Evolutionary conservation across 2,888 invertebrate species (phyloP).

Genomic region (Tenodera sinensis): DNA sequence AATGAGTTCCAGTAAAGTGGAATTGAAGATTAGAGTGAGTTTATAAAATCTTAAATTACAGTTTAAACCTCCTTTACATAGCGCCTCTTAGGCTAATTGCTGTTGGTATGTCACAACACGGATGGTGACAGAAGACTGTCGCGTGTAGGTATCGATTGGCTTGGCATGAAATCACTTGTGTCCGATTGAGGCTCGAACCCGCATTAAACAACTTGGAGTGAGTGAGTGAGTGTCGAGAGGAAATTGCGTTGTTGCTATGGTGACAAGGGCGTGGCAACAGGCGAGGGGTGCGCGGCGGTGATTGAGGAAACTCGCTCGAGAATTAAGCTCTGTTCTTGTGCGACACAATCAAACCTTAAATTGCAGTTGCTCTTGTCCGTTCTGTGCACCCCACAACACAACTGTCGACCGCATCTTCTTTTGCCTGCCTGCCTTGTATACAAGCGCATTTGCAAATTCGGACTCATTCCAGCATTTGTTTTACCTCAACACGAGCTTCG

Average conservation of each 20-base stretch:
- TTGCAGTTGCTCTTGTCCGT: slow-evolving; percentile 8
- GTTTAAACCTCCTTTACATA: too few species aligned
- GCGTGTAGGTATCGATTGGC: not conserved
- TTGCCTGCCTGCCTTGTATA: not conserved
- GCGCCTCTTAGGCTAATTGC: too few species aligned
- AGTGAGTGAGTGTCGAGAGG: not conserved
- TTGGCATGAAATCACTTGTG: not conserved
- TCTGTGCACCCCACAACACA: not conserved
- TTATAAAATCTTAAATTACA: too few species aligned
- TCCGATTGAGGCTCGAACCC: not conserved
- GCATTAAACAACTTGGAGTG: not conserved
- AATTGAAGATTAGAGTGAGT: too few species aligned
- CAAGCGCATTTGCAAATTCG: not conserved
- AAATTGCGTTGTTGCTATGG: slow-evolving; percentile 2
- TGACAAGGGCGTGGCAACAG: not conserved
- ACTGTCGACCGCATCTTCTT: not conserved
- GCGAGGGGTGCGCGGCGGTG: not conserved
- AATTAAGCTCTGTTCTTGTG: slow-evolving; percentile 17
- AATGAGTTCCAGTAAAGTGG: too few species aligned
- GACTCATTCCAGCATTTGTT: not conserved
- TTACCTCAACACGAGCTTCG: not conserved
- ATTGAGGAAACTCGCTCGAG: slow-evolving; percentile 13
- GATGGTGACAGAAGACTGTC: too few species aligned
- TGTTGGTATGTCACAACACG: too few species aligned
- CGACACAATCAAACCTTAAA: slow-evolving; percentile 14